A percentile compares a stretch with the other conserved stretches of the same genome.
These are phyloP conservation scores for Rhodinocichla rosea DNA, from an alignment of 2,113 vertebrate species.

Conservation along the genomic window DNA sequence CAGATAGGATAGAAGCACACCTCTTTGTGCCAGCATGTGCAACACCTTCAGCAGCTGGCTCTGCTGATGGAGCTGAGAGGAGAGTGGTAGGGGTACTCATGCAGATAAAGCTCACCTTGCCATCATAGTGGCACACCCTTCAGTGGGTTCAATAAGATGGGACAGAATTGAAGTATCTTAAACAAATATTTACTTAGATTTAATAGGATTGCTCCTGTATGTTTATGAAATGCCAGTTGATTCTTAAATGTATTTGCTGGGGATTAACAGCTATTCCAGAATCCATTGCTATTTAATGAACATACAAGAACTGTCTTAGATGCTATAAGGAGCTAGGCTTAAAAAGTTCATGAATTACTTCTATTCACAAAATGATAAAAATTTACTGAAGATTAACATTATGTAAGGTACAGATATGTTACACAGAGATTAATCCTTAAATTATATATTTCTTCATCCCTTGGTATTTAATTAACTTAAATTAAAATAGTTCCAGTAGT, in stretches of 20 bases:
- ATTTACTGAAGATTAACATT: conserved; percentile 9
- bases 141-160: background rate
- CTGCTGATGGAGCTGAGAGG: background rate
- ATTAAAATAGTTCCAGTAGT: background rate
- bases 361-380: background rate
- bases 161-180: background rate
- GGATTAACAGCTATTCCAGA: conserved; percentile 42
- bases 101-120: background rate
- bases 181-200: conserved; percentile 43
- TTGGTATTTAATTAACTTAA: conserved; percentile 17
- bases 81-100: background rate
- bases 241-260: conserved; percentile 35
- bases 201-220: conserved; percentile 7
- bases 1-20: background rate
- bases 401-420: background rate
- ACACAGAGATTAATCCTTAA: conserved; percentile 10
- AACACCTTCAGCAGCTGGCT: background rate
- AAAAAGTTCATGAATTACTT: conserved; percentile 23
- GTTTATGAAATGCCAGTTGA: conserved; percentile 53
- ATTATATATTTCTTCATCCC: background rate
- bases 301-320: background rate
- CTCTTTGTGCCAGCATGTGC: background rate
- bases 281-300: conserved; percentile 40
- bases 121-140: background rate
- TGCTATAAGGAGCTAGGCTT: background rate